Evolutionary conservation across 2,888 invertebrate species (phyloP), one percentile per base, ranked within the genome.

Genomic region (Tenthredo amoena): DNA sequence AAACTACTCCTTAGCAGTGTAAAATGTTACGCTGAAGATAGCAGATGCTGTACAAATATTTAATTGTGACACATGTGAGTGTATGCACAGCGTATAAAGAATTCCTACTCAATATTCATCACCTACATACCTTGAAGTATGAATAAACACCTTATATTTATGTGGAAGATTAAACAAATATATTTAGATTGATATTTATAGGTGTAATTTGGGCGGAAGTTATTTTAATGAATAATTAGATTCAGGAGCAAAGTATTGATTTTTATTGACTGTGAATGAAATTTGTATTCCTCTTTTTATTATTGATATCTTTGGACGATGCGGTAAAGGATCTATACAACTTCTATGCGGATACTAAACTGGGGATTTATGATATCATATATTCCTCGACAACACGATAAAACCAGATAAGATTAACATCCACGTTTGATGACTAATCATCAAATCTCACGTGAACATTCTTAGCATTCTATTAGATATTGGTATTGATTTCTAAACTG

Each of bases 371-470:
- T 21, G 71, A 31, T 74, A 83, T 77, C 62, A 82, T 43, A 79
- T 50, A 72, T 81, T 81, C 86, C 85, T 86, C 81, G 85, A 81
- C 72, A 43, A 65, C 81, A 84, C 89, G 92, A 92, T 91, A 92
- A 88, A 88, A 85, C 84, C 79, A 88, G 91, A 91, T 91, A 92
- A 91, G 91, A 91, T 92, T 90, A 90, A 86, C 81, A 47, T 40
- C 71, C 68, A 71, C n/a, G 31, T 43, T 83, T 1, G 50, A 68
- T 83, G 83, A 50, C 55, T 37, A 83, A 68, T 68, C 26, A 65
- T 65, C 37, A 40, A 58, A 21, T 79, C 10, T 62, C 40, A 62
- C 58, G 5, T 62, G 1, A n/a, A 40, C 9, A 18, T 77, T 50
- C 50, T 50, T 55, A 6, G 4, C n/a, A 74, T 77, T 77, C 34